These are phyloP conservation scores for Decapterus maruadsi DNA, from an alignment of 2,797 vertebrate species.

Conservation along the genomic window DNA sequence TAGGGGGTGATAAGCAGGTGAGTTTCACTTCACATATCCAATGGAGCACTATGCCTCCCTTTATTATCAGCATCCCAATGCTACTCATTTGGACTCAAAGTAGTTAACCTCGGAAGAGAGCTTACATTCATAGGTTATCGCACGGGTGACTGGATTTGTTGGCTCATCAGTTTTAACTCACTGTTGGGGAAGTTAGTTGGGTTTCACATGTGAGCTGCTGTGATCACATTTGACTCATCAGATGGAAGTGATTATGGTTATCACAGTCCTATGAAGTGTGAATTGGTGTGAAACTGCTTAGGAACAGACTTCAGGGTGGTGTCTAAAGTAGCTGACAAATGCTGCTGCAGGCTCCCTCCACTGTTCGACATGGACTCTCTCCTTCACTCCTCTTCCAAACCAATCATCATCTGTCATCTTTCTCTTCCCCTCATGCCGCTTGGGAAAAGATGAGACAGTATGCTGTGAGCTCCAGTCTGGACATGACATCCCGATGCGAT, in stretches of 20 bases:
- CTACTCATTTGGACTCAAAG: neutral
- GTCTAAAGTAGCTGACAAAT: conserved; percentile 25
- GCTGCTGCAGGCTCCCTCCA: conserved; percentile 33
- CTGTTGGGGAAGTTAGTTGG: conserved; percentile 4
- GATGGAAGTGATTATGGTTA: neutral
- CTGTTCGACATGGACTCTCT: conserved; percentile 33
- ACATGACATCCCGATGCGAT: conserved; percentile 20
- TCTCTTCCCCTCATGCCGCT: conserved; percentile 13
- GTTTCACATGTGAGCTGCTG: conserved; percentile 3
- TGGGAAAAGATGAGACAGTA: conserved; percentile 18
- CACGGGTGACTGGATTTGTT: conserved; percentile 10
- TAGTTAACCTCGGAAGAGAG: neutral
- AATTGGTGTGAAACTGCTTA: conserved; percentile 19
- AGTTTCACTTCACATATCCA: conserved; percentile 7
- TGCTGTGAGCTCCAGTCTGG: conserved; percentile 10
- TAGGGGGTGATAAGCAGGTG: conserved; percentile 7
- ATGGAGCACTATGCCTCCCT: neutral
- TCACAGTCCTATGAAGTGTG: neutral
- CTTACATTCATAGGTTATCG: neutral
- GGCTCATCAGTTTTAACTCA: neutral
- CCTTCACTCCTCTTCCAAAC: conserved; percentile 36
- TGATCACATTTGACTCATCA: neutral
- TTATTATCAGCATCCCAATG: neutral
- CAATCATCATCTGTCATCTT: conserved; percentile 46
- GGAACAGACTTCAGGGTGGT: neutral